phyloP scores from a whole-genome alignment of 2,113 vertebrate species.

The Ceyx cyanopectus region DNA sequence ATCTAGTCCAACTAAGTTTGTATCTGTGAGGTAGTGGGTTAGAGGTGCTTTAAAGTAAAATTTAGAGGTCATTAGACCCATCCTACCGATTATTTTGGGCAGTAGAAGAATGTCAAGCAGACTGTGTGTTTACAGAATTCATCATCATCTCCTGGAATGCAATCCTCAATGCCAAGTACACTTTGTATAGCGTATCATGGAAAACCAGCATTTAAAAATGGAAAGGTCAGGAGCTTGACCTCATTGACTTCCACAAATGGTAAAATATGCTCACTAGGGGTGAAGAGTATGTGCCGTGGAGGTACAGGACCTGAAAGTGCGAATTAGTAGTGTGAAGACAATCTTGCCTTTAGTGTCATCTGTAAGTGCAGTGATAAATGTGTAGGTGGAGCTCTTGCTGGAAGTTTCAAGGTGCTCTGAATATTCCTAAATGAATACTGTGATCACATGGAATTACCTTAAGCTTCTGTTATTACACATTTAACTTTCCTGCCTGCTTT shows the following conservation, averaged over 20 bases:
- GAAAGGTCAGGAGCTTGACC: constrained; percentile 45
- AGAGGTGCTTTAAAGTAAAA: background rate
- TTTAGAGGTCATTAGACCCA: background rate
- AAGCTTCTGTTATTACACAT: background rate
- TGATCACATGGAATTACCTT: background rate
- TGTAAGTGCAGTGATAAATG: background rate
- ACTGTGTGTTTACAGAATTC: constrained; percentile 28
- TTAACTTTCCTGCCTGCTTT: constrained; percentile 1
- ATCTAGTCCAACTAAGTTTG: background rate
- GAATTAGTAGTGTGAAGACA: background rate
- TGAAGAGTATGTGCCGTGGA: background rate
- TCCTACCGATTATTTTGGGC: background rate
- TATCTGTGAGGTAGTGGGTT: background rate
- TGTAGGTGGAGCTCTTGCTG: background rate
- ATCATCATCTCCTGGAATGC: constrained; percentile 51
- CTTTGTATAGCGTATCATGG: constrained; percentile 46
- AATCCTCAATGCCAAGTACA: constrained; percentile 55
- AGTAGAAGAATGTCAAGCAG: background rate
- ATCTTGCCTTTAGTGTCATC: background rate
- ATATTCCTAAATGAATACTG: background rate
- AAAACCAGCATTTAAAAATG: constrained; percentile 57
- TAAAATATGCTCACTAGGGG: constrained; percentile 50
- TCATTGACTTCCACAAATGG: constrained; percentile 56
- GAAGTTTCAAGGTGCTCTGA: background rate
- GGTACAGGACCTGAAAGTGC: background rate